phyloP scores from a whole-genome alignment of 2,797 vertebrate species.

The Gymnoscopelus braueri region DNA sequence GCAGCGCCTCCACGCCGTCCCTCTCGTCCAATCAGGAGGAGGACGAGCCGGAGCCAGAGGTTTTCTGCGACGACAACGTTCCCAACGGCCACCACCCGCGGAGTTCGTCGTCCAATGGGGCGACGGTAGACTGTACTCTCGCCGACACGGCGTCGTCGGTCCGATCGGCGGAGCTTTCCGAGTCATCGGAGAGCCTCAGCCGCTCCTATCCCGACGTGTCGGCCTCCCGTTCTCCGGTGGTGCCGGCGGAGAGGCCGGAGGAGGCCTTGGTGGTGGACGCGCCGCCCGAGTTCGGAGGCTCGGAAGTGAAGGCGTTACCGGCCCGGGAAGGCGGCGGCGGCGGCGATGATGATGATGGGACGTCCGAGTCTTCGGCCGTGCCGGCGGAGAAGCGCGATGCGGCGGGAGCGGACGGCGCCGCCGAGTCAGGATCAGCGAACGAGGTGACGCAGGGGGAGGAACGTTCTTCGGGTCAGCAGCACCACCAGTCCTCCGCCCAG shows the following conservation, averaged over 20 bases:
- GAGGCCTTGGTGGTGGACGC: conserved; percentile 7
- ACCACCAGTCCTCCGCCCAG: conserved; percentile 21
- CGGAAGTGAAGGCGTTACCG: conserved; percentile 16
- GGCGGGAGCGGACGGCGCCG: background rate
- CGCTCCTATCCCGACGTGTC: conserved; percentile 56
- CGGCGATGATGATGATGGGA: background rate
- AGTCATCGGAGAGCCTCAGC: conserved; percentile 57
- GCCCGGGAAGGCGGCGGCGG: conserved; percentile 23
- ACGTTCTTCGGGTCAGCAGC: background rate
- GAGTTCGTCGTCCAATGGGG: conserved; percentile 87
- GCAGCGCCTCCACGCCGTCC: conserved; percentile 71
- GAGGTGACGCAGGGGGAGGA: conserved; percentile 15
- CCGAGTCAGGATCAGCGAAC: too few relatives aligned
- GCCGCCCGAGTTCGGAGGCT: conserved; percentile 7
- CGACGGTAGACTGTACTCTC: conserved; percentile 81
- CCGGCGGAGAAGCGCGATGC: conserved; percentile 26
- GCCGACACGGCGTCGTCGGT: conserved; percentile 60
- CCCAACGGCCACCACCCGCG: conserved; percentile 86
- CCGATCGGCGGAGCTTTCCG: conserved; percentile 65
- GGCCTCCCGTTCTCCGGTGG: conserved; percentile 18
- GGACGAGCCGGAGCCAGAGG: conserved; percentile 73
- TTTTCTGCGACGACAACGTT: conserved; percentile 65
- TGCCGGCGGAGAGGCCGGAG: conserved; percentile 24
- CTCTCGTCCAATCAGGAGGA: conserved; percentile 77
- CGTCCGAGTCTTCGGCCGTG: conserved; percentile 18